These are phyloP conservation scores for Muntiacus reevesi DNA, from an alignment of 2,113 vertebrate genomes.

Conservation along the genomic window DNA sequence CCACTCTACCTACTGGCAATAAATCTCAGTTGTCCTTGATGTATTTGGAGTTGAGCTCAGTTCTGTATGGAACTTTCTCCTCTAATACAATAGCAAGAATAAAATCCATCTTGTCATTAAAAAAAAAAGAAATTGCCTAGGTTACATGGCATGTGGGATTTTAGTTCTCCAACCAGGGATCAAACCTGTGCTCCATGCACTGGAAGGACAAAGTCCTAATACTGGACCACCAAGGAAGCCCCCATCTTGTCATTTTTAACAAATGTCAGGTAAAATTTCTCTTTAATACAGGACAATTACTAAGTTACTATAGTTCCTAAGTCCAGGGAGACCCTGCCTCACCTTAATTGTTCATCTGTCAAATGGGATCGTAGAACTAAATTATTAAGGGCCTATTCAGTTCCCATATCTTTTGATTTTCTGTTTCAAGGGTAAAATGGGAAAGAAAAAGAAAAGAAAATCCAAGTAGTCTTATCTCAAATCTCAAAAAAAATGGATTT, in stretches of 20 bases:
- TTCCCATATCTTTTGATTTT: not conserved
- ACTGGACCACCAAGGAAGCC: not conserved
- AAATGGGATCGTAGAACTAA: not conserved
- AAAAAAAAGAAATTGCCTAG: not conserved
- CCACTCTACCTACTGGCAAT: not conserved
- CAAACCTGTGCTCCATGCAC: not conserved
- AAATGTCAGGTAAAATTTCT: not conserved
- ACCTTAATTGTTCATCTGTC: not conserved
- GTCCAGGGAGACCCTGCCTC: not conserved
- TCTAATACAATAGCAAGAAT: not conserved
- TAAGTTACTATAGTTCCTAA: not conserved
- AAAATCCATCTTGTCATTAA: not conserved
- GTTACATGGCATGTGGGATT: not conserved
- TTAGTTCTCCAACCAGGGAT: not conserved
- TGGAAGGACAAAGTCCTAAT: not conserved
- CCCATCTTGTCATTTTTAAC: not conserved
- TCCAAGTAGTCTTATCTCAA: not conserved
- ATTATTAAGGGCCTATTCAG: not conserved
- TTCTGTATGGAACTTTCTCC: not conserved
- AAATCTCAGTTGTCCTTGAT: not conserved
- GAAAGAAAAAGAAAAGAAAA: not conserved
- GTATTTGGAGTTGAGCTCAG: not conserved
- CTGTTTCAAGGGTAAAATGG: not conserved
- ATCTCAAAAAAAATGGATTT: not conserved
- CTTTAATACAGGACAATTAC: not conserved